Percentiles rank a stretch among this genome's conserved stretches.
Conservation (phyloP, 1,140 invertebrate species). For the Hylyphantes graminicola region DNA sequence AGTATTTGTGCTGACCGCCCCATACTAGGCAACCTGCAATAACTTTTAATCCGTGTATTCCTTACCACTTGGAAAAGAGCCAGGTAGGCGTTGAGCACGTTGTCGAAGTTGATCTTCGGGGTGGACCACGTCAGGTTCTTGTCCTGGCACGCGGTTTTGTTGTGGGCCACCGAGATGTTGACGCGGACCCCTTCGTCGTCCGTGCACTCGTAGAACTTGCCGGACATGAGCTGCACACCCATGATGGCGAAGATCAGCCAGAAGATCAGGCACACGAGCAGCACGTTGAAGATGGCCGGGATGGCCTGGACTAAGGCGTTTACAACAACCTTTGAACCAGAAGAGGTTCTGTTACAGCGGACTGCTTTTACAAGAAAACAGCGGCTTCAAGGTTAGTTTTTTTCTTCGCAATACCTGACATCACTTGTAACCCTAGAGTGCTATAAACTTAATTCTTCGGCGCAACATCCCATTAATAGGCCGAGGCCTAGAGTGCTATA, state of each 20-base stretch:
- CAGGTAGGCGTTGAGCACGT: conserved; percentile 96
- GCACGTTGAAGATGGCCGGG: conserved; percentile 94
- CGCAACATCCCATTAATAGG: too few relatives aligned
- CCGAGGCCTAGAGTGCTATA: too few relatives aligned
- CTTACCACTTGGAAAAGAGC: conserved; percentile 93
- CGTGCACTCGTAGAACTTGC: conserved; percentile 92
- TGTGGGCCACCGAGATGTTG: conserved; percentile 87
- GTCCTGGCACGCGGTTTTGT: conserved; percentile 82
- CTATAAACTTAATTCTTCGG: too few relatives aligned
- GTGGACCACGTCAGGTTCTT: conserved; percentile 97
- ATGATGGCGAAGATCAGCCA: conserved; percentile 94
- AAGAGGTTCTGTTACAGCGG: too few relatives aligned
- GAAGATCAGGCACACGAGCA: conserved; percentile 89
- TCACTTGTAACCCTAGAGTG: too few relatives aligned
- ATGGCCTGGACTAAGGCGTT: conserved; percentile 95
- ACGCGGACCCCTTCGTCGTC: conserved; percentile 76
- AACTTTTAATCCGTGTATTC: background rate
- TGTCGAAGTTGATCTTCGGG: conserved; percentile 97
- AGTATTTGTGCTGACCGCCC: too few relatives aligned
- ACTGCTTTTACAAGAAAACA: too few relatives aligned
- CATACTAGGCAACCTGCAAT: too few relatives aligned
- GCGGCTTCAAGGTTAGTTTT: too few relatives aligned
- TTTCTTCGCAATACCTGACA: too few relatives aligned
- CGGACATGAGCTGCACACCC: conserved; percentile 88
- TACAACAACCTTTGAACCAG: conserved; percentile 85